Evolutionary conservation across 2,797 vertebrate genomes (phyloP), one percentile per base, ranked within the genome.

Genomic region (Schizothorax lantsangensis): DNA sequence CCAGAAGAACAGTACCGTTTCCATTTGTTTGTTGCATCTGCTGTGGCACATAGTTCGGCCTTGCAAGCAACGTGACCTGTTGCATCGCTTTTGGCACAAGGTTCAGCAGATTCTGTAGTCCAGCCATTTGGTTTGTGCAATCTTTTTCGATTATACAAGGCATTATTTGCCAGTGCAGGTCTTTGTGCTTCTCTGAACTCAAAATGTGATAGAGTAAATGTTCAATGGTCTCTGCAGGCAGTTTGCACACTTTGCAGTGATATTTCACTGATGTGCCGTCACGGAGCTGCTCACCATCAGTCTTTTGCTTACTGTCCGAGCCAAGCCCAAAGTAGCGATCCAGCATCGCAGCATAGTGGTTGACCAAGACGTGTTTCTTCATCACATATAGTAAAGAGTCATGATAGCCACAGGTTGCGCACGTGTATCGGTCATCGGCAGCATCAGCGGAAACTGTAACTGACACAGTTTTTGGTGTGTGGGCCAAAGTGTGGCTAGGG

Each of bases 321-420:
- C 91, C 89, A 3, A 89, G 90, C 0, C 97, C 96, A 71, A 96
- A 97, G 91, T 97, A 97, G 0, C 89, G 88, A 80, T 93, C 94
- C 87, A 97, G 64, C 83, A 97, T 73, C 15, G 93, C 87, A 71
- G 95, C 91, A 68, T 96, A 96, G 91, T 97, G 97, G 84, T 93
- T 95, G n/a, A 97, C 91, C 88, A 97, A 93, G 62, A 97, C 96
- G 5, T 97, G 97, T 86, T 97, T 97, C 93, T 97, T 97, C 94
- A 97, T 97, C 81, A 95, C 96, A 86, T 97, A 97, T 89, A 97
- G 95, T 64, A 97, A 62, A 0, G 95, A 96, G 86, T 97, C 96
- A 36, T 95, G 95, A 86, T 96, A 97, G 49, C 95, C 95, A 90
- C 97, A 97, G 87, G 94, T 96, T 86, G 94, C 91, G 87, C 97